Evolutionary conservation across 53 echinoderm and acorn worm species (phyloP).

Genomic region (Arbacia lixula): DNA sequence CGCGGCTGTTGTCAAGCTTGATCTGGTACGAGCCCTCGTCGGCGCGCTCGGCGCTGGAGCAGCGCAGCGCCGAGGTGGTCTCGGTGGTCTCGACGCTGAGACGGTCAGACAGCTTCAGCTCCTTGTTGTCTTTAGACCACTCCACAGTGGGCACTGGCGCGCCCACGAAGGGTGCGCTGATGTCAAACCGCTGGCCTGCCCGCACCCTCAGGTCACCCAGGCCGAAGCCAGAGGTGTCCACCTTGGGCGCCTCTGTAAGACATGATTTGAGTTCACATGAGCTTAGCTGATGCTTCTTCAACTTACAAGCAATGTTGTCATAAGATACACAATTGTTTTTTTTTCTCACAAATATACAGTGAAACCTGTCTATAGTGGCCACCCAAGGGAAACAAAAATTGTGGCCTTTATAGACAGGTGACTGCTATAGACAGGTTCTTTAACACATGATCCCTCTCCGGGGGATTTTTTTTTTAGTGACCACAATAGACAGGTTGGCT

Average conservation of each 20-base stretch:
- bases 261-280: no score
- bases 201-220: slow-evolving; percentile 84
- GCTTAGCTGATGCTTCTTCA: no score
- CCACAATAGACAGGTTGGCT: no score
- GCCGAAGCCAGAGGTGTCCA: slow-evolving; percentile 76
- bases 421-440: no score
- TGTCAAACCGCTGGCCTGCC: slow-evolving; percentile 77
- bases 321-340: no score
- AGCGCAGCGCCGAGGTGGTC: slow-evolving; percentile 55
- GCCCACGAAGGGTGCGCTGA: slow-evolving; percentile 82
- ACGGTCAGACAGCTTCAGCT: slow-evolving; percentile 55
- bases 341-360: no score
- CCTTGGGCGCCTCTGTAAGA: slow-evolving; percentile 78
- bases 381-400: no score
- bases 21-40: slow-evolving; percentile 87
- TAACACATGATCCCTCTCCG: no score
- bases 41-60: slow-evolving; percentile 71
- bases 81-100: slow-evolving; percentile 74
- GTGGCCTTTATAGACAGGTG: no score
- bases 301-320: no score
- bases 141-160: slow-evolving; percentile 81
- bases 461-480: no score
- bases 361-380: no score
- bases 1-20: slow-evolving; percentile 86
- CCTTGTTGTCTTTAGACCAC: slow-evolving; percentile 93